These are phyloP conservation scores for Panopea generosa DNA, from an alignment of 2,888 invertebrate species.

Conservation along the genomic window DNA sequence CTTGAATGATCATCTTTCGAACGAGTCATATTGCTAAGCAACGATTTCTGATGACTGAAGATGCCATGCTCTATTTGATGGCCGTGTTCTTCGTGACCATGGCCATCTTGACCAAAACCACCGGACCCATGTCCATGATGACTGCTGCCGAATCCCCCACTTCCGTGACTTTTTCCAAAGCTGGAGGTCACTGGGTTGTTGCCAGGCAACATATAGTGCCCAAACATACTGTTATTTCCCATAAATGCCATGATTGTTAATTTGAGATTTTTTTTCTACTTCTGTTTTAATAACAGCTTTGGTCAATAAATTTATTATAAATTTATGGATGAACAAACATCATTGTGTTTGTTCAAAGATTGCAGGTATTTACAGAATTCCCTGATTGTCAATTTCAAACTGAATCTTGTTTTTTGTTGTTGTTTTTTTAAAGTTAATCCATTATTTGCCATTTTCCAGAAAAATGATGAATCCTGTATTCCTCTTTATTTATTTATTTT, in stretches of 20 bases:
- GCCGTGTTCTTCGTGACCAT: constrained; percentile 2
- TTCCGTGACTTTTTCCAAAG: constrained; percentile 16
- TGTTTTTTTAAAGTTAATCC: no score
- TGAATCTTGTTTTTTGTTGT: no score
- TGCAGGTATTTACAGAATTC: no score
- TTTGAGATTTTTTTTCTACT: background rate
- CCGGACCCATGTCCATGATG: background rate
- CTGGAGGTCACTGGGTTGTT: background rate
- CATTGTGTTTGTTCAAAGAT: no score
- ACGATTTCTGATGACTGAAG: constrained; percentile 46
- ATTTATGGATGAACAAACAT: no score
- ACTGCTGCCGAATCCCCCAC: constrained; percentile 4
- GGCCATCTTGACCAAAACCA: constrained; percentile 4
- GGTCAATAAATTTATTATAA: no score
- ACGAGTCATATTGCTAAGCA: constrained; percentile 57
- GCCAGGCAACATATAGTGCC: constrained; percentile 39
- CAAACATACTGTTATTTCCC: constrained; percentile 57
- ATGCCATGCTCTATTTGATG: constrained; percentile 23
- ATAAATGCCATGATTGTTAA: constrained; percentile 49
- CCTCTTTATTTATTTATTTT: no score
- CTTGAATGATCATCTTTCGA: constrained; percentile 48
- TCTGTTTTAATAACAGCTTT: no score
- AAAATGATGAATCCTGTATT: no score
- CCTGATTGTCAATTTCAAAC: no score
- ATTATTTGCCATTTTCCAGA: no score